Conservation (phyloP, 2,113 vertebrate species). For the Oncorhynchus kisutch region DNA sequence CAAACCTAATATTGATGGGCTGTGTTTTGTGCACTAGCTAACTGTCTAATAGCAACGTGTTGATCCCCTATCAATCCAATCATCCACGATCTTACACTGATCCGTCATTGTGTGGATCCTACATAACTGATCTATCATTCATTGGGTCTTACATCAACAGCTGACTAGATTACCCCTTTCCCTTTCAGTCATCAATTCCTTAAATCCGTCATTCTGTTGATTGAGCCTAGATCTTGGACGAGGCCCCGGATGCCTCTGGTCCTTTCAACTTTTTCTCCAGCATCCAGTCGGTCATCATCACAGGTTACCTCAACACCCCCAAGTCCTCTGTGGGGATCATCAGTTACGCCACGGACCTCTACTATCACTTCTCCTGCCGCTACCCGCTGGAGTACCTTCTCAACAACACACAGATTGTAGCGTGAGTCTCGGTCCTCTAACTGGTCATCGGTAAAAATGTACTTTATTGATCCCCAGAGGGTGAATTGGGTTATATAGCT, state of each 20-base stretch:
- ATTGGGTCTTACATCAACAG: background rate
- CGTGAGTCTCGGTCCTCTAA: conserved; percentile 56
- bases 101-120: background rate
- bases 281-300: conserved; percentile 74
- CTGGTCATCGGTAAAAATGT: background rate
- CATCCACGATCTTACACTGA: background rate
- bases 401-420: conserved; percentile 74
- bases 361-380: conserved; percentile 78
- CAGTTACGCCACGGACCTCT: conserved; percentile 77
- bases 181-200: too few species aligned
- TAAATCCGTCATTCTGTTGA: background rate
- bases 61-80: background rate
- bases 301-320: conserved; percentile 71
- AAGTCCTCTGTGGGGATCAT: conserved; percentile 57
- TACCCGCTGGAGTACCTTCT: conserved; percentile 78
- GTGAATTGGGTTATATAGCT: too few species aligned
- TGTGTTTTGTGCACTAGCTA: background rate
- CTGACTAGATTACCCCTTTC: too few species aligned
- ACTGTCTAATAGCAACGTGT: too few species aligned
- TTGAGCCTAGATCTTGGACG: conserved; percentile 68
- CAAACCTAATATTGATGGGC: too few species aligned
- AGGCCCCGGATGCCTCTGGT: conserved; percentile 59
- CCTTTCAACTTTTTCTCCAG: conserved; percentile 67
- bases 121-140: background rate
- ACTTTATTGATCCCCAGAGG: background rate